Evolutionary conservation across 1,140 invertebrate genomes (phyloP), one percentile per base, ranked within the genome.

Genomic region (Aphis craccivora): DNA sequence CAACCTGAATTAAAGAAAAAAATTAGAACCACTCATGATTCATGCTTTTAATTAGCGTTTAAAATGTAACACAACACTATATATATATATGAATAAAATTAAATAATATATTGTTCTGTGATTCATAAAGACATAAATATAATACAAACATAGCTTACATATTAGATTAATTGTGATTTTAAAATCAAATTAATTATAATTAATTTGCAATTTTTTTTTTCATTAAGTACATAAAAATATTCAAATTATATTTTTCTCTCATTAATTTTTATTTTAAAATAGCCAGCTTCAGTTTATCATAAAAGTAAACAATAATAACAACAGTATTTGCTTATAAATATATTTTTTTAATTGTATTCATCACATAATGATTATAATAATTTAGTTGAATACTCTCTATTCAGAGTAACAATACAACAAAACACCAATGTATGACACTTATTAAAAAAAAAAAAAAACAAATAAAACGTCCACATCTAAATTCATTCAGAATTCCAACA

Each of bases 271-370:
- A 37, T 37, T 81, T 37, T 7, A 35, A 67, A 35, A 35, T 37
- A 81, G n/a, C 35, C 14, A 51, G 48, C 76, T 81, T 35, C 22
- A 14, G 30, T 18, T 76, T 4, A 1, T n/a, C n/a, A 76, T 76
- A 76, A 83, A 83, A 40, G 18, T 87, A 45, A 87, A 87, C 40
- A 45, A 83, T 45, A 87, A 48, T n/a, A 87, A 87, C 45, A 23
- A 45, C 48, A 51, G 48, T 51, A 51, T 51, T 25, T 86, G 84
- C 11, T n/a, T 43, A 4, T 8, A 4, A 86, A 43, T 43, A 86
- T 25, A 30, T 43, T 84, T 83, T 25, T 43, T 3, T n/a, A 67
- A n/a, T n/a, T 84, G 5, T 37, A 83, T 83, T 18, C 60, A n/a
- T 67, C 30, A 37, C 23, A 14, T 9, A 30, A 23, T 84, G 83